Percentiles rank a stretch among this genome's conserved stretches.
Evolutionary conservation across 1,140 invertebrate genomes (phyloP).

Genomic region (Phocides pigmalion): DNA sequence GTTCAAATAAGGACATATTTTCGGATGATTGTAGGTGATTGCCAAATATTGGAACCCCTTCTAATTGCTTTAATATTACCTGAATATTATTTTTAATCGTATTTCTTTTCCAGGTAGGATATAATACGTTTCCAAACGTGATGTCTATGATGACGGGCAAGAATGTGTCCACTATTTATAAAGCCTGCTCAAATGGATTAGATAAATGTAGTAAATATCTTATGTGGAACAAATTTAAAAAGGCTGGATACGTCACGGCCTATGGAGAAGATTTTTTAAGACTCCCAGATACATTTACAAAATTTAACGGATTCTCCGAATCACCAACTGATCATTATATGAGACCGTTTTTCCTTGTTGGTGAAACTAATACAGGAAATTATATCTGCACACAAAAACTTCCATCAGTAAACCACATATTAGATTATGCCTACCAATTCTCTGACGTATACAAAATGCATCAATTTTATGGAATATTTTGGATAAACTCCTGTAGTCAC

Average conservation of each 20-base stretch:
- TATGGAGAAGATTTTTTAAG: slow-evolving; percentile 75
- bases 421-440: slow-evolving; percentile 86
- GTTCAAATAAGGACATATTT: no score
- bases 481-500: slow-evolving; percentile 89
- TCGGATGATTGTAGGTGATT: no score
- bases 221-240: slow-evolving; percentile 73
- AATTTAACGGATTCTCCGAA: slow-evolving; percentile 58
- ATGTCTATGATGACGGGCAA: slow-evolving; percentile 90
- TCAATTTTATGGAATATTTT: slow-evolving; percentile 89
- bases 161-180: slow-evolving; percentile 75
- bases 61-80: no score
- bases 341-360: slow-evolving; percentile 86
- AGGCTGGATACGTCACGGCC: slow-evolving; percentile 72
- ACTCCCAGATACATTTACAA: slow-evolving; percentile 73
- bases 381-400: slow-evolving; percentile 84
- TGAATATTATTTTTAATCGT: slow-evolving; percentile 11
- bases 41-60: no score
- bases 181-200: slow-evolving; percentile 81
- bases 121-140: slow-evolving; percentile 93
- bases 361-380: slow-evolving; percentile 71
- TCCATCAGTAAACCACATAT: slow-evolving; percentile 84
- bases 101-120: slow-evolving; percentile 84
- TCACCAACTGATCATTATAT: slow-evolving; percentile 90
- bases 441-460: slow-evolving; percentile 83
- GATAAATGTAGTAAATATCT: slow-evolving; percentile 71